A percentile compares a stretch with the other conserved stretches of the same genome.
Conservation (phyloP, 1,140 invertebrate species). For the Pseudomyrmex gracilis region DNA sequence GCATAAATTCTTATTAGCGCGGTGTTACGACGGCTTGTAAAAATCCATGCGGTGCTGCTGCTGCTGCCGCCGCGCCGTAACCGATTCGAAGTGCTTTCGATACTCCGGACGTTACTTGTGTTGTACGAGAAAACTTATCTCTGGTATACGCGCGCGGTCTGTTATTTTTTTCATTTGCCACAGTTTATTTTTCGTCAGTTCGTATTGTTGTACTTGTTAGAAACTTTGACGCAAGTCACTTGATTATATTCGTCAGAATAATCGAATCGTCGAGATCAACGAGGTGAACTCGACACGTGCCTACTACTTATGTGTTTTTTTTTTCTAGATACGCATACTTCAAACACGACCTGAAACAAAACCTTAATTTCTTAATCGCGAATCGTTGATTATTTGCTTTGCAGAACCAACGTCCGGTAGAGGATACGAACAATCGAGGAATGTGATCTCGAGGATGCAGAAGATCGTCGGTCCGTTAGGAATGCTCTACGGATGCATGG, state of each 20-base stretch:
- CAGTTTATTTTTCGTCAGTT: too few species aligned
- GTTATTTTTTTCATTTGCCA: conserved; percentile 34
- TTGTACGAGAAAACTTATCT: neutral
- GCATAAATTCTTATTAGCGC: conserved; percentile 79
- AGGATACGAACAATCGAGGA: conserved; percentile 76
- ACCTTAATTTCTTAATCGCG: too few species aligned
- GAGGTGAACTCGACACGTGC: too few species aligned
- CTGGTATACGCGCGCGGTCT: too few species aligned
- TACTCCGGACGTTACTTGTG: neutral
- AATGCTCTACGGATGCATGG: conserved; percentile 87
- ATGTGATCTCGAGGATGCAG: conserved; percentile 89
- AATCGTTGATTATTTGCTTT: conserved; percentile 47
- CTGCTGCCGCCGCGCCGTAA: conserved; percentile 21
- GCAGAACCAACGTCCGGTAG: conserved; percentile 67
- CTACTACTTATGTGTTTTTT: too few species aligned
- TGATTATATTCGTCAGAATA: too few species aligned
- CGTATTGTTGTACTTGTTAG: too few species aligned
- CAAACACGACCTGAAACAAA: too few species aligned
- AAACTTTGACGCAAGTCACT: too few species aligned
- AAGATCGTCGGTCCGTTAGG: conserved; percentile 87
- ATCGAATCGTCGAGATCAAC: too few species aligned
- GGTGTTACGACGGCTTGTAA: conserved; percentile 66
- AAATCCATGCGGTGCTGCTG: conserved; percentile 62
- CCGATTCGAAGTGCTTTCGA: conserved; percentile 17
- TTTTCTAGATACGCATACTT: too few species aligned